Evolutionary conservation across 2,888 invertebrate species (phyloP).

Genomic region (Tiliacea aurago): DNA sequence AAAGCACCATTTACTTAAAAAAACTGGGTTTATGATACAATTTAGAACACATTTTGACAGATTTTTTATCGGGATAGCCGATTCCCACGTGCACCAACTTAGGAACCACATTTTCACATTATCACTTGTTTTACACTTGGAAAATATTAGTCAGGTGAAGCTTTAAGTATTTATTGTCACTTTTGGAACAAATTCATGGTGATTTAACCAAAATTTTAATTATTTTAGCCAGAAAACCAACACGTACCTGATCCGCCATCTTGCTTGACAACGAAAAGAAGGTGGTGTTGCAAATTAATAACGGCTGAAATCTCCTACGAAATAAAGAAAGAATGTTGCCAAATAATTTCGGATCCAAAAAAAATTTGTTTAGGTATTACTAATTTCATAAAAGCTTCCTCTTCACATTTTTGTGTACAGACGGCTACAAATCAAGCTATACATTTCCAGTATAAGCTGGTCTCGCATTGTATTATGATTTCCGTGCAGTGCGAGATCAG

Average conservation of each 20-base stretch:
- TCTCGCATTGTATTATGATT: too few species aligned
- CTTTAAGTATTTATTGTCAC: conserved; percentile 38
- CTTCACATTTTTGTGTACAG: too few species aligned
- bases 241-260: conserved; percentile 96
- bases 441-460: too few species aligned
- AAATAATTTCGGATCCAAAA: neutral
- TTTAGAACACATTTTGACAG: conserved; percentile 16
- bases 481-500: too few species aligned
- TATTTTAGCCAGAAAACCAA: conserved; percentile 74
- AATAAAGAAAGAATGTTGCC: conserved; percentile 43
- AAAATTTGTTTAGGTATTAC: too few species aligned
- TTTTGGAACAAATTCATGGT: conserved; percentile 41
- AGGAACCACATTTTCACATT: conserved; percentile 74
- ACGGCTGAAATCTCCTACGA: conserved; percentile 17
- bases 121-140: conserved; percentile 61
- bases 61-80: conserved; percentile 50
- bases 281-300: conserved; percentile 68
- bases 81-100: conserved; percentile 80
- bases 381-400: too few species aligned
- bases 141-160: conserved; percentile 37
- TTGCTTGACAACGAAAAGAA: conserved; percentile 92
- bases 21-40: neutral
- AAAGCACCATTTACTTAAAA: neutral
- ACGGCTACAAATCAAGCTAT: too few species aligned
- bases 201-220: conserved; percentile 56